Evolutionary conservation across 1,140 invertebrate genomes (phyloP).

Genomic region (Frieseomelitta varia): DNA sequence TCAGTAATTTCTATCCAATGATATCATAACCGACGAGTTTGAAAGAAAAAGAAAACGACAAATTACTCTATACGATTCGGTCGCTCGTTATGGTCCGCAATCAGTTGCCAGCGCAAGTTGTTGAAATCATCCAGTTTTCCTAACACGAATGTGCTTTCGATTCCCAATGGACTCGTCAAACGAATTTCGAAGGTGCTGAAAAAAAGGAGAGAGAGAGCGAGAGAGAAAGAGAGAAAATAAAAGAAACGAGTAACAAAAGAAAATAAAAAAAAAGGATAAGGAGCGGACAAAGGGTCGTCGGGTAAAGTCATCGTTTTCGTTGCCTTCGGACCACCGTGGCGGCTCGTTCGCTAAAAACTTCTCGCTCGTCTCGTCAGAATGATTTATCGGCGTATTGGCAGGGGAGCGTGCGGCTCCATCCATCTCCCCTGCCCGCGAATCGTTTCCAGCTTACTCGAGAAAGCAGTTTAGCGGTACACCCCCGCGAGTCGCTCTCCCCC

Average conservation of each 20-base stretch:
- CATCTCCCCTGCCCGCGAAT: slow-evolving; percentile 51
- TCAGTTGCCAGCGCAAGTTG: too few species aligned
- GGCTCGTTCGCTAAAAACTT: slow-evolving; percentile 57
- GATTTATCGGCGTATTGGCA: slow-evolving; percentile 65
- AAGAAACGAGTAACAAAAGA: not conserved
- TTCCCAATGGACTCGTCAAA: too few species aligned
- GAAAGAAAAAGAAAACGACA: too few species aligned
- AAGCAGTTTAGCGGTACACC: slow-evolving; percentile 34
- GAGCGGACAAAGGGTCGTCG: slow-evolving; percentile 17
- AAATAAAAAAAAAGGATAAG: slow-evolving; percentile 4
- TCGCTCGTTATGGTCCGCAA: too few species aligned
- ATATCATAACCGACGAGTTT: too few species aligned
- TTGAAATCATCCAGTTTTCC: not conserved
- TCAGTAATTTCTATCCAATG: too few species aligned
- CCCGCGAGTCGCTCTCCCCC: not conserved
- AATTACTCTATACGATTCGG: too few species aligned
- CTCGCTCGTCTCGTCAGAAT: slow-evolving; percentile 56
- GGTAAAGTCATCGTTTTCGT: slow-evolving; percentile 56
- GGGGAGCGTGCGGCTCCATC: slow-evolving; percentile 51
- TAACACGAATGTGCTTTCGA: too few species aligned
- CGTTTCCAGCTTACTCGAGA: slow-evolving; percentile 52
- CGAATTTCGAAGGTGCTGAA: slow-evolving; percentile 14
- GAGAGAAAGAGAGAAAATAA: not conserved
- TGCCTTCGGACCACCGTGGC: slow-evolving; percentile 50
- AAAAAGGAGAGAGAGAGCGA: not conserved